A percentile compares a stretch with the other conserved stretches of the same genome.
Conservation (phyloP, 2,888 invertebrate species). For the Dryococelus australis region DNA sequence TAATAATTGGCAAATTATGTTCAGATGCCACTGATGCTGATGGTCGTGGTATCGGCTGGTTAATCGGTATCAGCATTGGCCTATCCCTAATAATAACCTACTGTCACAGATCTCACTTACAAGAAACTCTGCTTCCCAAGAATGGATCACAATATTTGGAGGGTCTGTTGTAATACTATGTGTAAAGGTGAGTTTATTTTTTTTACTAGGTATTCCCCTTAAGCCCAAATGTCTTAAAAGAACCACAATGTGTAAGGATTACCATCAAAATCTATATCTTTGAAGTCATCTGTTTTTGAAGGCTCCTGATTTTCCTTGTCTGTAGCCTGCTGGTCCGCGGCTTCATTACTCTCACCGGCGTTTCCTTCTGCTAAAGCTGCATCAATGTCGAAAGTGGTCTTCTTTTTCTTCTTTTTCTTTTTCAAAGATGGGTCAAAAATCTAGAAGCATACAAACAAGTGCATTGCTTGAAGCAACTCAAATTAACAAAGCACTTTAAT, state of each 20-base stretch:
- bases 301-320: slow-evolving; percentile 63
- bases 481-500: not conserved
- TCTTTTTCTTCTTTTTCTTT: slow-evolving; percentile 97
- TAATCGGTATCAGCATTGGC: too few relatives aligned
- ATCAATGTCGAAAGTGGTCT: slow-evolving; percentile 92
- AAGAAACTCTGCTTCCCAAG: too few relatives aligned
- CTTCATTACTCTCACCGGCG: slow-evolving; percentile 61
- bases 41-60: too few relatives aligned
- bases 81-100: too few relatives aligned
- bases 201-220: too few relatives aligned
- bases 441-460: slow-evolving; percentile 55
- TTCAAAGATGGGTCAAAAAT: slow-evolving; percentile 86
- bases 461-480: not conserved
- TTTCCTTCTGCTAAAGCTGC: slow-evolving; percentile 75
- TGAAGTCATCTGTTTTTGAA: slow-evolving; percentile 63
- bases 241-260: not conserved
- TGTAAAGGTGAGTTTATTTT: too few relatives aligned
- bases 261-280: slow-evolving; percentile 70
- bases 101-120: too few relatives aligned
- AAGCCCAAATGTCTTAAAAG: too few relatives aligned
- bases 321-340: slow-evolving; percentile 64
- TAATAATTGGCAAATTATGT: too few relatives aligned
- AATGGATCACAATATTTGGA: too few relatives aligned
- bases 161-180: too few relatives aligned
- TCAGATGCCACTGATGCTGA: too few relatives aligned